Evolutionary conservation across 2,888 invertebrate species (phyloP), one percentile per base, ranked within the genome.

Genomic region (Timema cristinae): DNA sequence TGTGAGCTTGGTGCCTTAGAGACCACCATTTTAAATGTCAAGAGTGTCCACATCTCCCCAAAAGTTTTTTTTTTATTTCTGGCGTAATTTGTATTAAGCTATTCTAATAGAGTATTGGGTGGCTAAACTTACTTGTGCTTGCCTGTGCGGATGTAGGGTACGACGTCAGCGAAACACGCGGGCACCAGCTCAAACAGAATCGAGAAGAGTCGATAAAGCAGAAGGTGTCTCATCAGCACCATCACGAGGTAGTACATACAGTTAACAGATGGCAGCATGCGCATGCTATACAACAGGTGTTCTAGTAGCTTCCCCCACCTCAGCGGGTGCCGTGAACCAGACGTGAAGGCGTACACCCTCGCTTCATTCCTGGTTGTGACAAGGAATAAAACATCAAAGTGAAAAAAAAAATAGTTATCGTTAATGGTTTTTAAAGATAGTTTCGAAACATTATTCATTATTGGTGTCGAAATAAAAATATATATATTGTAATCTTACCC

Each of bases 301-400:
- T 13, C 1, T 4, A 47, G 1, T 32, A 63, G 16, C 47, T 63
- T 11, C 5, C 2, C 1, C 63, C 63, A 63, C 0, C 0, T 63
- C 47, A 63, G 32, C 11, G 16, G 63, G 63, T 63, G 16, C 63
- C 63, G 32, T 9, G 63, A 8, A 10, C 63, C 63, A 10, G 63
- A 63, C 63, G 48, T 48, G 63, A 63, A 63, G 63, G 32, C 48
- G 63, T 63, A 63, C 63, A 63, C 63, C 16, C 6, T n/a, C 47
- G 61, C 47, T 13, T 0, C 9, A 32, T n/a, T 63, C 63, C 63
- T 63, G 47, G 32, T 32, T 32, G 32, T 1, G 32, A 32, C 32
- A 32, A 32, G 32, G 32, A 32, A 32, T 32, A 32, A 32, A 32
- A 32, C 32, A 32, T 32, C 32, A 1, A 32, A 32, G 32, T 32